Evolutionary conservation across 2,797 vertebrate species (phyloP), one percentile per base, ranked within the genome.

Genomic region (Acrocephalus scirpaceus): DNA sequence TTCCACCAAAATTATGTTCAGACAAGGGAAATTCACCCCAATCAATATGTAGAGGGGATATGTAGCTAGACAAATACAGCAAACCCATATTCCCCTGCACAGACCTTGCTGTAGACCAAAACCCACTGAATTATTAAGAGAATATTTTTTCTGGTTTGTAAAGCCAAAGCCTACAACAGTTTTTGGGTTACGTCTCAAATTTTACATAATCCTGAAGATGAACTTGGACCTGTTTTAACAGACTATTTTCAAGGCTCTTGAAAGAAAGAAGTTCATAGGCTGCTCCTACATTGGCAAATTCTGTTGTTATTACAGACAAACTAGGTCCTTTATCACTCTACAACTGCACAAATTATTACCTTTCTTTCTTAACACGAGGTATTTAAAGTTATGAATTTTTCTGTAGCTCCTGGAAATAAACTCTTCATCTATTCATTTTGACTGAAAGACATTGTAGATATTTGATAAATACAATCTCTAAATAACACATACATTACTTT

Each of bases 11-110:
- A 69, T 19, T 11, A 22, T 23, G 16, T 30, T n/a, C 53, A 42
- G 20, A 47, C 30, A 71, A 84, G 25, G 11, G 26, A 61, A 78
- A 50, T 30, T 75, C n/a, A 48, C 3, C 10, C n/a, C n/a, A 19
- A 7, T 15, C 27, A 42, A 11, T 19, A 32, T 3, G 13, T 4
- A 64, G 30, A 47, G 18, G 4, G 1, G 2, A 4, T 26, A 8
- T 27, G 5, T 25, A 54, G 16, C 65, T 74, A 57, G 16, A 57
- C 25, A 84, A 86, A 88, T 3, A 21, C 8, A 50, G 22, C 4
- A 77, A 84, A 57, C 14, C 4, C 34, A 65, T 23, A 72, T 38
- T 91, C 7, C 8, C 9, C 42, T 57, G 16, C 21, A 30, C 0
- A 92, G 44, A 47, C 6, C 21, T 56, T 79, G 27, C 57, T 67